phyloP scores from a whole-genome alignment of 1,140 invertebrate genomes.

The Carposina sasakii region DNA sequence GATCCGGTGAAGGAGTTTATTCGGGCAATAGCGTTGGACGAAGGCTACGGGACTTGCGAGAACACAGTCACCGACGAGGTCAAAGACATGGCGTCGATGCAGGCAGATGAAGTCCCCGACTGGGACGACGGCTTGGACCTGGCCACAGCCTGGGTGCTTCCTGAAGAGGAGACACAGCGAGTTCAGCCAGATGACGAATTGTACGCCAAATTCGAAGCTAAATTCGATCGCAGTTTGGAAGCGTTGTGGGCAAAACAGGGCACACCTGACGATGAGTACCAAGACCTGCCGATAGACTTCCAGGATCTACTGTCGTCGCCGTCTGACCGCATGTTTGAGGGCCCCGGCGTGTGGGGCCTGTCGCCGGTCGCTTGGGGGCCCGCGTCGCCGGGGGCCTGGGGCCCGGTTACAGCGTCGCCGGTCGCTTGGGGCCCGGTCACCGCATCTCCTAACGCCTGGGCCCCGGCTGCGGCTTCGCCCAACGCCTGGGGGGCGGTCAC shows the following conservation, averaged over 20 bases:
- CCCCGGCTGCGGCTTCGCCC: too few species aligned
- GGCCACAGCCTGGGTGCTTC: slow-evolving; percentile 52
- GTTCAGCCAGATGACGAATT: slow-evolving; percentile 68
- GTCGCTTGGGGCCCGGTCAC: too few species aligned
- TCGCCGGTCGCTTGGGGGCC: too few species aligned
- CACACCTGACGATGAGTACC: slow-evolving; percentile 70
- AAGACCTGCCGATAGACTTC: slow-evolving; percentile 74
- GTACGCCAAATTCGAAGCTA: slow-evolving; percentile 77
- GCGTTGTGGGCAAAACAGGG: slow-evolving; percentile 74
- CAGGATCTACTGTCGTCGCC: slow-evolving; percentile 73
- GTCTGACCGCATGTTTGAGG: slow-evolving; percentile 59
- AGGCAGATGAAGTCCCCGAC: slow-evolving; percentile 55
- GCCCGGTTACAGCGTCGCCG: too few species aligned
- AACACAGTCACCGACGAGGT: slow-evolving; percentile 64
- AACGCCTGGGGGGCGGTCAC: too few species aligned
- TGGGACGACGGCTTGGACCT: slow-evolving; percentile 56
- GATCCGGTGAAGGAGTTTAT: slow-evolving; percentile 69
- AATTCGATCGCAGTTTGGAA: slow-evolving; percentile 78
- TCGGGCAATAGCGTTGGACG: slow-evolving; percentile 59
- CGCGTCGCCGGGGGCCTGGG: too few species aligned
- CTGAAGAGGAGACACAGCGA: slow-evolving; percentile 45
- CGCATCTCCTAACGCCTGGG: too few species aligned
- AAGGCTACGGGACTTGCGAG: slow-evolving; percentile 69
- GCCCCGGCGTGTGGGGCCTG: slow-evolving; percentile 49
- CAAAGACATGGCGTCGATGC: slow-evolving; percentile 40